Percentiles rank a stretch among this genome's conserved stretches.
Evolutionary conservation across 1,140 invertebrate species (phyloP).

Genomic region (Drosophila sulfurigaster): DNA sequence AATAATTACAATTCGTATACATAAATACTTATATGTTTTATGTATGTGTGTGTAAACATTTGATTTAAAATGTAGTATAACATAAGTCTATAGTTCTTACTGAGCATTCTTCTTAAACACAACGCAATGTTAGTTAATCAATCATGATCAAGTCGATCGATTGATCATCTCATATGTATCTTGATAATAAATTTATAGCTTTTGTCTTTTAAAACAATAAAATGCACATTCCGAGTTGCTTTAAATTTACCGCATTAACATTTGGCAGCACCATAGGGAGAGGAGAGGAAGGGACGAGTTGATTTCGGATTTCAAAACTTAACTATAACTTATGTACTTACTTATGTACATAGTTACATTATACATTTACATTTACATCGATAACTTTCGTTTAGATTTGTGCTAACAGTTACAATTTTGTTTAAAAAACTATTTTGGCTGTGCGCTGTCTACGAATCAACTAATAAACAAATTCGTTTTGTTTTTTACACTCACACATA

Average conservation of each 20-base stretch:
- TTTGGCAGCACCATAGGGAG: constrained; percentile 59
- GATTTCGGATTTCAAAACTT: constrained; percentile 16
- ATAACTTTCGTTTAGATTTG: constrained; percentile 35
- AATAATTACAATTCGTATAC: constrained; percentile 49
- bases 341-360: not conserved
- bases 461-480: constrained; percentile 36
- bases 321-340: constrained; percentile 25
- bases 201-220: constrained; percentile 47
- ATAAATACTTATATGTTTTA: constrained; percentile 26
- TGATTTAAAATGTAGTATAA: constrained; percentile 36
- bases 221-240: constrained; percentile 47
- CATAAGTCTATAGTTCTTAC: constrained; percentile 49
- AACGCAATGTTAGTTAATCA: constrained; percentile 58
- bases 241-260: constrained; percentile 36
- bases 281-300: constrained; percentile 7
- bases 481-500: constrained; percentile 33
- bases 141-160: constrained; percentile 34
- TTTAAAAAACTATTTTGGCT: constrained; percentile 48
- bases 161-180: constrained; percentile 49
- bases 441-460: constrained; percentile 39
- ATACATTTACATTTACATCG: constrained; percentile 25
- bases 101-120: constrained; percentile 74
- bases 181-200: constrained; percentile 39
- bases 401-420: constrained; percentile 47
- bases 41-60: constrained; percentile 36